Base-by-base conservation (phyloP, 2,888 invertebrate genomes). In the Cerastis rubricosa region DNA sequence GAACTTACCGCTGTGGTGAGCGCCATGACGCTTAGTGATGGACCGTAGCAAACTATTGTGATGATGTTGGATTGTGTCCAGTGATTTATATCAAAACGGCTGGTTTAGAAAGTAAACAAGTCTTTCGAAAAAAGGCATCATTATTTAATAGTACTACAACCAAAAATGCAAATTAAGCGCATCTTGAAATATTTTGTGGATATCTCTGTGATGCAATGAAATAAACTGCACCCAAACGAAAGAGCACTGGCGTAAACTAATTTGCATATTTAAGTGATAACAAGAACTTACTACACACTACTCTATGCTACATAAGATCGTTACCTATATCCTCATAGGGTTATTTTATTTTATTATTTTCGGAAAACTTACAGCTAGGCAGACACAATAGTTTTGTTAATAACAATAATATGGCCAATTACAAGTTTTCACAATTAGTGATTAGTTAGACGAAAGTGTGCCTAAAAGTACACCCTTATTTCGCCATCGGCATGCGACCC, bases 1-100 rank as follows among this genome's bases (percentile, higher is more conserved):
- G 29, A 63, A 40, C 64, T 64, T 64, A 64, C 64, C 40, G 14
- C n/a, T 40, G 7, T 2, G 43, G 22, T 43, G 8, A 64, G 14
- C 64, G n/a, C 14, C 64, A 64, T 64, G 64, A 14, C 43, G 64
- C 40, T 43, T 64, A 64, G 64, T n/a, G 43, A n/a, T n/a, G 40
- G 14, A 14, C 40, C 9, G 14, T n/a, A 43, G 64, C n/a, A 14
- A n/a, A 43, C n/a, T 64, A 43, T 64, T 64, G 35, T 35, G 61
- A 19, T n/a, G n/a, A 40, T 64, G 8, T n/a, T 64, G n/a, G 12
- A 43, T 64, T n/a, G n/a, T n/a, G 40, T 14, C 64, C 5, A 22
- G 43, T 43, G 64, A 64, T 64, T 43, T 64, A 64, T 64, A 64
- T n/a, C 43, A n/a, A 43, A 43, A n/a, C 3, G 14, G 14, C 64